Evolutionary conservation across 2,888 invertebrate genomes (phyloP), one percentile per base, ranked within the genome.

Genomic region (Mycalesis mineus): DNA sequence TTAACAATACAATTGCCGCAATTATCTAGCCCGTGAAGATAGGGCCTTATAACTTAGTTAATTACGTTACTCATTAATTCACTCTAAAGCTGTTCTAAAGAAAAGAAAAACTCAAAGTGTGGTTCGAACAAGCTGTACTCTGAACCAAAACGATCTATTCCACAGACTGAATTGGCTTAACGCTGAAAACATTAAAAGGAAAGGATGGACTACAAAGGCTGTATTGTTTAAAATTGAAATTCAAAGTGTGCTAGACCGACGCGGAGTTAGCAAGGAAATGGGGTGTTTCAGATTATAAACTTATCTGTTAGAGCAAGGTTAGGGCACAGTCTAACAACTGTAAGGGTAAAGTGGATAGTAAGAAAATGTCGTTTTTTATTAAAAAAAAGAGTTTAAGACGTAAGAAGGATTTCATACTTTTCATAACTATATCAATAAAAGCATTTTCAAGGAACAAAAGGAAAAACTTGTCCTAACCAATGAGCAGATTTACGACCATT

Each of bases 231-330:
- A 63, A 67, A 66, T 67, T 68, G 70, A 62, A 75, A 74, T 72
- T 69, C 67, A 61, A 65, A 40, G 58, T 51, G 56, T 58, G 57
- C 57, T 44, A 60, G 57, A 58, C 64, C 64, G 62, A 55, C 63
- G 53, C 58, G 57, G 63, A 69, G 65, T 67, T 69, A 62, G 64
- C 67, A 66, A 70, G 69, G 65, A 60, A 70, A 67, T 68, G 57
- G 53, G 61, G 57, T 65, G 67, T 67, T 64, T 62, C 60, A 67
- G 70, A 69, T 76, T 73, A 73, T 69, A 68, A 70, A 70, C 58
- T 67, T 65, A 65, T 65, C 62, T 66, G 45, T 55, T 41, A 42
- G 28, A 33, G 11, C 13, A 22, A 2, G 22, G 40, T 37, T 36
- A 2, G 40, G n/a, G n/a, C n/a, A n/a, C n/a, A n/a, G n/a, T n/a